phyloP scores from a whole-genome alignment of 2,113 vertebrate genomes.

The Girardinichthys multiradiatus region DNA sequence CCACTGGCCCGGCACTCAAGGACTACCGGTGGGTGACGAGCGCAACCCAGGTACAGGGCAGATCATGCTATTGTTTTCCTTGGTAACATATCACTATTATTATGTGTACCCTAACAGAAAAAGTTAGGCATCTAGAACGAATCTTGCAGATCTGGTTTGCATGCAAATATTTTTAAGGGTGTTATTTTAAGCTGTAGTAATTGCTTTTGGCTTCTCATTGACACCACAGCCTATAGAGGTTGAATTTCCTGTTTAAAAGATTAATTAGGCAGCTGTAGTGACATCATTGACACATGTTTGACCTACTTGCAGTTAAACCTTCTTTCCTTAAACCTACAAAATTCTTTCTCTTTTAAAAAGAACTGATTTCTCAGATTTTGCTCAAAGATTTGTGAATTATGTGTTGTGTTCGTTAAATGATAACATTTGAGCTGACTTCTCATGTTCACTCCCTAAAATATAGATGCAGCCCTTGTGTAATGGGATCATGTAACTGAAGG shows the following conservation, averaged over 20 bases:
- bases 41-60: slow-evolving; percentile 63
- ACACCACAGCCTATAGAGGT: background rate
- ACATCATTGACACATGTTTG: no score
- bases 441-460: slow-evolving; percentile 2
- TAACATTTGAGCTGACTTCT: slow-evolving; percentile 5
- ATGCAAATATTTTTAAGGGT: no score
- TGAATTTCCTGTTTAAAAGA: no score
- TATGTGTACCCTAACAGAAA: background rate
- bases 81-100: background rate
- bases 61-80: background rate
- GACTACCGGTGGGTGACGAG: slow-evolving; percentile 70
- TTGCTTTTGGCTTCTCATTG: background rate
- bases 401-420: background rate
- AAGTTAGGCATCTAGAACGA: no score
- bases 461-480: slow-evolving; percentile 3
- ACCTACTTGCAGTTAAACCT: background rate
- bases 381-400: background rate
- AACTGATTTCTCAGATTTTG: no score
- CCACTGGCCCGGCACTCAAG: slow-evolving; percentile 87
- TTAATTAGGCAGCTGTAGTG: no score
- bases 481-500: background rate
- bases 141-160: no score
- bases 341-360: no score
- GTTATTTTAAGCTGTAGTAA: no score
- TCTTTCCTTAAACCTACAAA: no score